phyloP scores from a whole-genome alignment of 2,888 invertebrate species.

The Eupithecia pulchellata region DNA sequence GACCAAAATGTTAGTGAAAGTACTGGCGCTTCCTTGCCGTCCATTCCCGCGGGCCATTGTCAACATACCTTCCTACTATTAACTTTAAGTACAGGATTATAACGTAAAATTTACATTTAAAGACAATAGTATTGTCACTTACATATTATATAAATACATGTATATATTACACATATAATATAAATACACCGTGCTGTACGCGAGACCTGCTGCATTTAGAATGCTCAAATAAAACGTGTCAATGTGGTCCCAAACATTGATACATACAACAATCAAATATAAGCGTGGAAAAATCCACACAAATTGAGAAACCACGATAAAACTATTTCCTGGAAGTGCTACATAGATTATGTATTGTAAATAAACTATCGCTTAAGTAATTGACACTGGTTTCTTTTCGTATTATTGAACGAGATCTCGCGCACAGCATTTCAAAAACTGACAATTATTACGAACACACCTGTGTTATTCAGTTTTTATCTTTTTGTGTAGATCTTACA shows the following conservation, averaged over 20 bases:
- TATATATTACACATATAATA: conserved; percentile 33
- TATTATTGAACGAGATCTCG: conserved; percentile 28
- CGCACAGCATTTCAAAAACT: conserved; percentile 35
- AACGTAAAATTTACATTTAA: conserved; percentile 56
- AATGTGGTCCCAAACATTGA: conserved; percentile 34
- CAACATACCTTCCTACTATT: conserved; percentile 30
- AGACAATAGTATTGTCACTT: conserved; percentile 51
- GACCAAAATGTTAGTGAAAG: conserved; percentile 29
- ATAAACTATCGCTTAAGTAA: conserved; percentile 49
- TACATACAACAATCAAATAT: conserved; percentile 16
- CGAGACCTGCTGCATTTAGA: conserved; percentile 41
- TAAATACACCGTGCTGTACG: conserved; percentile 39
- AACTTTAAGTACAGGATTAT: conserved; percentile 62
- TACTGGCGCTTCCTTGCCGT: conserved; percentile 18
- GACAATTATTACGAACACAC: conserved; percentile 32
- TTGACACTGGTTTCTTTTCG: conserved; percentile 50
- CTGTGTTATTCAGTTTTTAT: conserved; percentile 12
- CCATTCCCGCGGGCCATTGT: conserved; percentile 23
- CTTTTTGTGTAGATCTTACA: not conserved
- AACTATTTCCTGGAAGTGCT: conserved; percentile 22
- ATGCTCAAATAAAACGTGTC: conserved; percentile 41
- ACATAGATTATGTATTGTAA: conserved; percentile 35
- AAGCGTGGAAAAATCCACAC: conserved; percentile 41
- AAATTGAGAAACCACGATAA: conserved; percentile 25
- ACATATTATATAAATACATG: conserved; percentile 44